These are phyloP conservation scores for Holacanthus passer DNA, from an alignment of 2,113 vertebrate genomes.

Conservation along the genomic window DNA sequence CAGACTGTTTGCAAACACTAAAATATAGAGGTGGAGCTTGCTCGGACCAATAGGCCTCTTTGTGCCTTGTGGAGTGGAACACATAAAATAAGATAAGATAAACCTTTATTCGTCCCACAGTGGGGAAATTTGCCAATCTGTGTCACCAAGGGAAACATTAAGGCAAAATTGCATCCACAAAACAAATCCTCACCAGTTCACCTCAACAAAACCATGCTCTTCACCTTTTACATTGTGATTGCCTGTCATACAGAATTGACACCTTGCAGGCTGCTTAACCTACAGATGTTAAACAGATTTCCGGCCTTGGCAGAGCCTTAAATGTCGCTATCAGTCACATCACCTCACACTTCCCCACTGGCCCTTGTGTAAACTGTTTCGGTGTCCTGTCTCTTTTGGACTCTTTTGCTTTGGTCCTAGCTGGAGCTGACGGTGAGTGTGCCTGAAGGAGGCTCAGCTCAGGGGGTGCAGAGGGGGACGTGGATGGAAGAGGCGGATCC, in stretches of 20 bases:
- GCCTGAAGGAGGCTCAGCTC: constrained; percentile 28
- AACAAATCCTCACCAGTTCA: constrained; percentile 15
- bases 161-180: constrained; percentile 38
- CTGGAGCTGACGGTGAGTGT: constrained; percentile 11
- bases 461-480: constrained; percentile 12
- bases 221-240: neutral
- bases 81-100: too few species aligned
- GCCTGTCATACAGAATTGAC: constrained; percentile 10
- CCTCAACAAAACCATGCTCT: constrained; percentile 1
- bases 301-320: neutral
- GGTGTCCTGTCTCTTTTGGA: neutral
- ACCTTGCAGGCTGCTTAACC: neutral
- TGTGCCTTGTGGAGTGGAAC: constrained; percentile 5
- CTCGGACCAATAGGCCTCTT: constrained; percentile 6
- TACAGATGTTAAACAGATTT: neutral
- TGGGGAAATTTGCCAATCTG: too few species aligned
- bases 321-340: constrained; percentile 21
- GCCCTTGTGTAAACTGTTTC: constrained; percentile 1
- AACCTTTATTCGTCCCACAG: too few species aligned
- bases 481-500: neutral
- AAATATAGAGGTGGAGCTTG: neutral
- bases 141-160: constrained; percentile 31
- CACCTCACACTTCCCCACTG: neutral
- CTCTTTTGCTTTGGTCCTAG: neutral
- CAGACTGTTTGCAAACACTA: neutral